Percentiles rank a stretch among this genome's conserved stretches.
These are phyloP conservation scores for Apantesis nais DNA, from an alignment of 2,888 invertebrate species.

Conservation along the genomic window DNA sequence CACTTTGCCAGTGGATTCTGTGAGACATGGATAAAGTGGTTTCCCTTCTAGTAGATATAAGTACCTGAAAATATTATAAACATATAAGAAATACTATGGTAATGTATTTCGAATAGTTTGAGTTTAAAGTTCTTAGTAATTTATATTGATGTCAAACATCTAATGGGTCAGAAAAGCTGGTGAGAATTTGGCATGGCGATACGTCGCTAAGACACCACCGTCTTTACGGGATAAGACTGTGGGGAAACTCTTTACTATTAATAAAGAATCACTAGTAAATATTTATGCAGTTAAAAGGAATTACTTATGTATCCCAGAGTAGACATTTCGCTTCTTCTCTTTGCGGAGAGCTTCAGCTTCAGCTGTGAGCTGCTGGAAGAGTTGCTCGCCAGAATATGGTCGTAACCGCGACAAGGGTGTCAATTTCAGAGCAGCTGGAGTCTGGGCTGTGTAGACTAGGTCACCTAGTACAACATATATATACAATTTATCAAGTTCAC, in stretches of 20 bases:
- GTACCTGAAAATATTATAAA: conserved; percentile 77
- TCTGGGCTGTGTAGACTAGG: conserved; percentile 88
- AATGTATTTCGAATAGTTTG: background rate
- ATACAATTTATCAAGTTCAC: background rate
- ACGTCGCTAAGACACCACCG: no score
- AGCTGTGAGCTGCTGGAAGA: conserved; percentile 88
- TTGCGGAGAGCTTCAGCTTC: conserved; percentile 93
- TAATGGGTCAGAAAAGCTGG: no score
- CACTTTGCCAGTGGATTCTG: conserved; percentile 87
- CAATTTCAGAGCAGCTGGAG: conserved; percentile 88
- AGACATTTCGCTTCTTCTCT: conserved; percentile 93
- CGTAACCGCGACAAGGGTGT: conserved; percentile 87
- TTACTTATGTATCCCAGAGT: conserved; percentile 92
- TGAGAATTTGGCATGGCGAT: no score
- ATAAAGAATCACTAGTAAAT: no score
- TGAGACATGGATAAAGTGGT: conserved; percentile 89
- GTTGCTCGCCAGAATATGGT: conserved; percentile 87
- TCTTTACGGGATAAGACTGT: no score
- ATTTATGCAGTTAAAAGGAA: background rate
- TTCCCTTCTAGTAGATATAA: conserved; percentile 92
- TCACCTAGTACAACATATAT: conserved; percentile 68
- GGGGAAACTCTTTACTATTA: no score
- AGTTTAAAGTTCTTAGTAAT: no score
- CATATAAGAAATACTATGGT: background rate
- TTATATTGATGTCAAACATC: no score